Percentiles rank a stretch among this genome's conserved stretches.
Conservation (phyloP, 2,113 vertebrate species). For the Vireo altiloquus region DNA sequence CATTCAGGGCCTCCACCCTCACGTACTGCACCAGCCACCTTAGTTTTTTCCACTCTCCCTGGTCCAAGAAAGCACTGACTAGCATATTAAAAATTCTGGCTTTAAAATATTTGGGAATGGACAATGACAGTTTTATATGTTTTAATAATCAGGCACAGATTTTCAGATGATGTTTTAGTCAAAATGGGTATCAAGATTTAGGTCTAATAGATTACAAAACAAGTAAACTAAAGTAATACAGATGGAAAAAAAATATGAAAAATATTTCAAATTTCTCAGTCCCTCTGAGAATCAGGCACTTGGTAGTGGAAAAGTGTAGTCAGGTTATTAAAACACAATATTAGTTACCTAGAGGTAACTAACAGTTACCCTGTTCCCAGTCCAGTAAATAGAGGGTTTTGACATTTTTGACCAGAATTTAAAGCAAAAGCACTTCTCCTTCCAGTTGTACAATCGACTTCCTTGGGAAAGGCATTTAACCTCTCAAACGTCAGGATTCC, state of each 20-base stretch:
- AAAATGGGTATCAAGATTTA: background rate
- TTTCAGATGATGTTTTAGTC: background rate
- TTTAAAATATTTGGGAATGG: background rate
- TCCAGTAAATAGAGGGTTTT: background rate
- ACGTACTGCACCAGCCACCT: conserved; percentile 15
- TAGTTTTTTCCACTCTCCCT: conserved; percentile 45
- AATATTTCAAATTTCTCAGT: background rate
- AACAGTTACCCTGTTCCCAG: background rate
- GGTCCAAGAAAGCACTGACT: background rate
- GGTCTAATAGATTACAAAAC: background rate
- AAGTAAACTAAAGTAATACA: background rate
- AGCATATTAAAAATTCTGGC: background rate
- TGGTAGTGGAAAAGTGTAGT: background rate
- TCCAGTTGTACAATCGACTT: background rate
- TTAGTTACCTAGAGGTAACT: background rate
- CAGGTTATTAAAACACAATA: background rate
- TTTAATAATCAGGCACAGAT: background rate
- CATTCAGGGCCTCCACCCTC: conserved; percentile 53
- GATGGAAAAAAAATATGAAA: background rate
- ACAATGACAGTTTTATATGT: background rate
- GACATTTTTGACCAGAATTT: background rate
- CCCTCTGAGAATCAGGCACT: background rate
- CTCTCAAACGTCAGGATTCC: background rate
- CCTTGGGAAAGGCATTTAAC: background rate
- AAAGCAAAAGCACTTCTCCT: background rate